phyloP scores from a whole-genome alignment of 2,797 vertebrate species.

The Falco naumanni region DNA sequence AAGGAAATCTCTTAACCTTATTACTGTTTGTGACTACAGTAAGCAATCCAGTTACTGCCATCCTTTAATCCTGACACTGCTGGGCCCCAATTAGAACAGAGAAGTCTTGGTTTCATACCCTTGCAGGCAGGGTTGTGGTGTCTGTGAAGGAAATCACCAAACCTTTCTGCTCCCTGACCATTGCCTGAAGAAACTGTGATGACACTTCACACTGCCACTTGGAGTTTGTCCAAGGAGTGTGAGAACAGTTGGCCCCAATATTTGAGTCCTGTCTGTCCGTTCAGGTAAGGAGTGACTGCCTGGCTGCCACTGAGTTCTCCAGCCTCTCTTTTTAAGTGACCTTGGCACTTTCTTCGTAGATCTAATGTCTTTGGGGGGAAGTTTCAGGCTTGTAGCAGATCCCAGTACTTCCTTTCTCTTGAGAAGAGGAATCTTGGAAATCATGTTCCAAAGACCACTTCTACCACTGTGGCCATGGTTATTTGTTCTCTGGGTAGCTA shows the following conservation, averaged over 20 bases:
- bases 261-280: background rate
- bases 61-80: conserved; percentile 13
- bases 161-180: background rate
- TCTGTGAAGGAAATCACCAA: background rate
- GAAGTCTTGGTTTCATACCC: background rate
- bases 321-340: background rate
- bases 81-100: background rate
- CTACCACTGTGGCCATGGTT: background rate
- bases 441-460: background rate
- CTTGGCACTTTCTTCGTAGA: background rate
- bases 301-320: background rate
- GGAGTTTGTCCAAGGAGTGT: background rate
- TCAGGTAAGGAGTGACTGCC: background rate
- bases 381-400: background rate
- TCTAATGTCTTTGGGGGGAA: background rate
- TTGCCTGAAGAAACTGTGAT: background rate
- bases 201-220: background rate
- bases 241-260: background rate
- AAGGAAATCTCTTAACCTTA: conserved; percentile 58
- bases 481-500: background rate
- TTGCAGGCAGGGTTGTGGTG: background rate
- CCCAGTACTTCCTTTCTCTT: background rate
- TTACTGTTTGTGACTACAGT: conserved; percentile 37
- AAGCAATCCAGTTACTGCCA: conserved; percentile 40
- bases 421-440: background rate